Conservation (phyloP, 2,888 invertebrate species). For the Galeruca laticollis region DNA sequence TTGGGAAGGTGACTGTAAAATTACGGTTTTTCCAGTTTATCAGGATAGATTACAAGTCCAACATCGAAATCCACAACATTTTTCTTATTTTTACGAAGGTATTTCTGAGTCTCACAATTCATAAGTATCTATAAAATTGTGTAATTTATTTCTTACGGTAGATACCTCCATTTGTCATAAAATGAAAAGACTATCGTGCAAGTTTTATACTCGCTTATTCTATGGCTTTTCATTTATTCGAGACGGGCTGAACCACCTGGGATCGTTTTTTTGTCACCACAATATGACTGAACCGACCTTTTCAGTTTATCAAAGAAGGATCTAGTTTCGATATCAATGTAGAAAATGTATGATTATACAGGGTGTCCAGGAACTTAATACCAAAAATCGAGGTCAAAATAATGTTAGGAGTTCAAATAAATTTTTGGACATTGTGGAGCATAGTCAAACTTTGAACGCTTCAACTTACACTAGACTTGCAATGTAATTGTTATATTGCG, state of each 20-base stretch:
- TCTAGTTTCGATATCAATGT: no score
- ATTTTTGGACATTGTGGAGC: no score
- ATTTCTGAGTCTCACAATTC: not conserved
- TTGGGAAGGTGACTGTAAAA: not conserved
- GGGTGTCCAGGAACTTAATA: no score
- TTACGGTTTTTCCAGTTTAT: not conserved
- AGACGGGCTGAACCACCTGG: not conserved
- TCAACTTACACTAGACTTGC: no score
- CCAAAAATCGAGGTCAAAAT: no score
- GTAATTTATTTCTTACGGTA: conserved; percentile 1
- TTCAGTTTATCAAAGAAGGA: not conserved
- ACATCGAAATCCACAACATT: not conserved
- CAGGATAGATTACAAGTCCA: not conserved
- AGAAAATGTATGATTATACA: no score
- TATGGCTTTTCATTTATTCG: conserved; percentile 2
- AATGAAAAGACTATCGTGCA: not conserved
- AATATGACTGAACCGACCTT: not conserved
- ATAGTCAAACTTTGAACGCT: no score
- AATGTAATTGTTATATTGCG: no score
- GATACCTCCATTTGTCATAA: not conserved
- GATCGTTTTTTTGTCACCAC: not conserved
- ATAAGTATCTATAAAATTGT: conserved; percentile 6
- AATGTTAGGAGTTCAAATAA: no score
- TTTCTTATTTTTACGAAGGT: not conserved
- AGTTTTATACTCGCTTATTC: not conserved